phyloP scores from a whole-genome alignment of 2,797 vertebrate species.

The Knipowitschia caucasica region DNA sequence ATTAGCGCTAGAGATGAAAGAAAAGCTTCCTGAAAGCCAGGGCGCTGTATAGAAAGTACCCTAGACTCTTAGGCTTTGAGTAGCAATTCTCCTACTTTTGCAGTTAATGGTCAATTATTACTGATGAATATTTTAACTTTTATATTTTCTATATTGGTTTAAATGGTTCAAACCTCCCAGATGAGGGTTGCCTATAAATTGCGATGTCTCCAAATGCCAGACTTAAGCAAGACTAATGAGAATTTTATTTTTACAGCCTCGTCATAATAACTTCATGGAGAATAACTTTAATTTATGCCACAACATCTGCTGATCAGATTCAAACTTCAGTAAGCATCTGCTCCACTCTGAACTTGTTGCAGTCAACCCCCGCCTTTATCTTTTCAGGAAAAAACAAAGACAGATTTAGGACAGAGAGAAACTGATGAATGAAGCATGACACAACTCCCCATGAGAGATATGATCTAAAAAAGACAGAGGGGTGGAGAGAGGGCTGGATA shows the following conservation, averaged over 20 bases:
- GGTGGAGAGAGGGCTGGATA: constrained; percentile 58
- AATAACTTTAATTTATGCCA: constrained; percentile 11
- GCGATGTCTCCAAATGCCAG: not conserved
- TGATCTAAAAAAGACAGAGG: constrained; percentile 56
- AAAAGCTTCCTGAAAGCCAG: too few species aligned
- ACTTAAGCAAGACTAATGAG: not conserved
- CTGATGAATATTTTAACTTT: too few species aligned
- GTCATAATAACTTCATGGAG: constrained; percentile 11
- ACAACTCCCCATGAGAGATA: constrained; percentile 53
- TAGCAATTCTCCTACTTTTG: too few species aligned
- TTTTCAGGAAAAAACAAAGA: constrained; percentile 17
- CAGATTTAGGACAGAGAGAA: constrained; percentile 49
- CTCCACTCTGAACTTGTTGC: constrained; percentile 39
- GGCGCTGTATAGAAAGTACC: too few species aligned
- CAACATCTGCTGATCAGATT: constrained; percentile 26
- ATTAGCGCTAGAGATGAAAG: too few species aligned
- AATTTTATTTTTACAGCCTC: constrained; percentile 5
- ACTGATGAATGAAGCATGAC: constrained; percentile 64
- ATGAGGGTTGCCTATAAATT: not conserved
- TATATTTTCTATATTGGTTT: too few species aligned
- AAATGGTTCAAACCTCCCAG: not conserved
- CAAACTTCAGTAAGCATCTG: constrained; percentile 29
- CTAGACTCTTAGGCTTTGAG: too few species aligned
- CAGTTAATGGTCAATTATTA: too few species aligned
- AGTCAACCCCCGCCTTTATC: constrained; percentile 32